Evolutionary conservation across 2,113 vertebrate genomes (phyloP).

Genomic region (Ammodytes dubius): DNA sequence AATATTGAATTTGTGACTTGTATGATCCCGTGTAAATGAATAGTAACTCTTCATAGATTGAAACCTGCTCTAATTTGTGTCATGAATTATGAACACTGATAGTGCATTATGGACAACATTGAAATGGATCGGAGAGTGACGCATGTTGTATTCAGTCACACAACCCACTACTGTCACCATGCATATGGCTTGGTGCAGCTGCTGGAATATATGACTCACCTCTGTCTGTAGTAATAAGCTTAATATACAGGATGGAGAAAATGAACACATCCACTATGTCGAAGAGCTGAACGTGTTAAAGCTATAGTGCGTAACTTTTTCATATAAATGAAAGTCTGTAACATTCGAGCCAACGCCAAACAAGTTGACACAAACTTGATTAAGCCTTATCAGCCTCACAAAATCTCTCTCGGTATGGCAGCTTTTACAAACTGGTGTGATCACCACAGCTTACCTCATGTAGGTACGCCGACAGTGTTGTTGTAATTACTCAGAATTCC

Average conservation of each 20-base stretch:
- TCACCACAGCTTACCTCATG: no score
- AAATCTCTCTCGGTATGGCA: no score
- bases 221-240: slow-evolving; percentile 21
- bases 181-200: slow-evolving; percentile 45
- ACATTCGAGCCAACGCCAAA: no score
- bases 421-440: no score
- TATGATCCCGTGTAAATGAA: not conserved
- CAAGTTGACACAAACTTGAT: no score
- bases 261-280: slow-evolving; percentile 7
- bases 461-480: no score
- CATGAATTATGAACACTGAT: slow-evolving; percentile 14
- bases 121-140: slow-evolving; percentile 6
- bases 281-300: not conserved
- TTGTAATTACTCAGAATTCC: no score
- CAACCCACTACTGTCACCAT: slow-evolving; percentile 4
- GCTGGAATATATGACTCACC: slow-evolving; percentile 43
- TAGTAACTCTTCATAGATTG: not conserved
- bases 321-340: no score
- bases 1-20: slow-evolving; percentile 41
- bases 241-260: not conserved
- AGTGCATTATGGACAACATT: not conserved
- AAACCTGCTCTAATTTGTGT: slow-evolving; percentile 22
- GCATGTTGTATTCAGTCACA: slow-evolving; percentile 17
- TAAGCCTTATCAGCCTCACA: no score
- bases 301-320: no score